Evolutionary conservation across 2,888 invertebrate genomes (phyloP), one percentile per base, ranked within the genome.

Genomic region (Drosophila longiperda): DNA sequence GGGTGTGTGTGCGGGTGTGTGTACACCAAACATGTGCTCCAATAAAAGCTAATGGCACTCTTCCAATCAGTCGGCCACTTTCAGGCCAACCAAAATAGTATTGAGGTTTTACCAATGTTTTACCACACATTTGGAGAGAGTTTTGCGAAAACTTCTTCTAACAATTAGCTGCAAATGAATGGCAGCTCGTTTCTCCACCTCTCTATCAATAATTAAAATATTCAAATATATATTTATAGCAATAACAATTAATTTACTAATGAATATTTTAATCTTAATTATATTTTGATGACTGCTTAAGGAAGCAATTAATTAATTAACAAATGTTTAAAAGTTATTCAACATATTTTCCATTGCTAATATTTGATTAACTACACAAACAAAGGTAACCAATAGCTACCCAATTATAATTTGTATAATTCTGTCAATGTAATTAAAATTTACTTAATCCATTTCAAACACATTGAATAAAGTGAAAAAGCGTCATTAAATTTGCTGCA

Each of bases 91-190:
- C 38, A 33, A 40, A 70, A 55, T 54, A 49, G 45, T 20, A 40
- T 70, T 63, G 62, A 63, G 75, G 67, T 68, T 68, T 67, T 40
- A 33, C 38, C 33, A 26, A 67, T 54, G 49, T 40, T 29, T 26
- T 29, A 6, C 29, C 29, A 29, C 29, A 29, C 29, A 29, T 29
- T 29, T 9, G 38, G n/a, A 2, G n/a, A 8, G 15, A 15, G 26
- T 11, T 2, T 26, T 17, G n/a, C 34, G 17, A 20, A 11, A 23
- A 42, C 40, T 64, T 50, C 59, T 64, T 53, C n/a, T n/a, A n/a
- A 62, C 87, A 86, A 84, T 84, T 89, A 84, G 84, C 89, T 69
- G 53, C 57, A 73, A 73, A 72, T 81, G 64, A 75, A 80, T 80
- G 50, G 49, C 36, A 67, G 58, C n/a, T 29, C 29, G 4, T 5